Conservation (phyloP, 2,797 vertebrate genomes). For the Arremon brunneinucha region DNA sequence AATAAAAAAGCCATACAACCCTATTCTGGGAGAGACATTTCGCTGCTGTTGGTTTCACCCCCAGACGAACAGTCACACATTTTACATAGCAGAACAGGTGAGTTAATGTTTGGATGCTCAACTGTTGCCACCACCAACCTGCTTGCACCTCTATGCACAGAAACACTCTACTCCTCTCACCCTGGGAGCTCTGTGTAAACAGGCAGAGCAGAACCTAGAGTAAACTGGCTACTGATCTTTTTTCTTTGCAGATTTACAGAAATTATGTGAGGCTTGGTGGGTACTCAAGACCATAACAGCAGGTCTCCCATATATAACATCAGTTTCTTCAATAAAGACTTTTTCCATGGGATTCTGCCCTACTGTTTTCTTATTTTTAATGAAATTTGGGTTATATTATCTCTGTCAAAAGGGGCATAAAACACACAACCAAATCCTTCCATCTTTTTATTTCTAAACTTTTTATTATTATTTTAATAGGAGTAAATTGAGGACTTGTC, state of each 20-base stretch:
- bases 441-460: neutral
- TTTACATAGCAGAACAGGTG: constrained; percentile 97
- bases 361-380: neutral
- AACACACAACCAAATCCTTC: neutral
- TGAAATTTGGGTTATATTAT: neutral
- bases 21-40: constrained; percentile 93
- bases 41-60: constrained; percentile 97
- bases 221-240: neutral
- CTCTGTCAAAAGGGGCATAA: neutral
- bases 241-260: neutral
- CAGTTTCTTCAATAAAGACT: neutral
- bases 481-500: neutral
- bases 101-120: neutral
- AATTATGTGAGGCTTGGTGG: neutral
- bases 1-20: constrained; percentile 97
- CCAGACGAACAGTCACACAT: constrained; percentile 90
- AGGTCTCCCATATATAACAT: neutral
- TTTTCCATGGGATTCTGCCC: neutral
- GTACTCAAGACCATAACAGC: neutral
- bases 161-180: neutral
- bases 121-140: neutral
- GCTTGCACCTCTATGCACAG: neutral
- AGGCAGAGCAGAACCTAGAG: neutral
- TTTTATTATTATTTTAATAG: neutral
- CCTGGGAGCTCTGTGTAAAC: neutral